Base-by-base conservation (phyloP, 2,797 vertebrate species). In the Chloroceryle inda region DNA sequence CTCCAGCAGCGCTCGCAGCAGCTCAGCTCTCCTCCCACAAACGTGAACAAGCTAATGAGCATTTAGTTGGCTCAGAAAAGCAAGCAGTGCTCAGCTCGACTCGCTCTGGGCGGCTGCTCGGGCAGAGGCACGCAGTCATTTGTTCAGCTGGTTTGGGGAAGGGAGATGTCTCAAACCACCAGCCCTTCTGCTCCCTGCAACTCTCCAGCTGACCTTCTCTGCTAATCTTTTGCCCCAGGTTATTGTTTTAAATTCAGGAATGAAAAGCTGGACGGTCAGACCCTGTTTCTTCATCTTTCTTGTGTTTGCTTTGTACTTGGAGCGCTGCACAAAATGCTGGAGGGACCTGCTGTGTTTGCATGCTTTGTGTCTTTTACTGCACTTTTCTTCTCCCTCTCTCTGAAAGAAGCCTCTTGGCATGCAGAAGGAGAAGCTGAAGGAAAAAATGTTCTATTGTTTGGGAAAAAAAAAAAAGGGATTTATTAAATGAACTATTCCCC, bases 161-260 rank as follows among this genome's bases (percentile, higher is more conserved):
- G 93, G 73, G 47, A 84, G 38, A 55, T 17, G 22, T 26, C 73
- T 73, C 55, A 92, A 90, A 49, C 16, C 47, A 75, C 14, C 37
- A 35, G 29, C 9, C 23, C 37, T 92, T 72, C 69, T 78, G 69
- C 47, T 93, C 50, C 58, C 74, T 59, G 67, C 38, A 63, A 24
- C 22, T 11, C 50, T 69, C 59, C 66, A 79, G 13, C 24, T 76
- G 89, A 85, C 66, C 73, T 85, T 49, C 61, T 85, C n/a, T 59
- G 62, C 73, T 89, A 72, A 78, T 85, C 73, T 95, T 85, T 92
- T 91, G 62, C 89, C 72, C 29, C 42, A 38, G 59, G 92, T 69
- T 84, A 83, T 92, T 92, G 81, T 78, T 96, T 91, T 83, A 83
- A 88, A 92, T 89, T 88, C 91, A 89, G 80, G 94, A 92, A 97